phyloP scores from a whole-genome alignment of 2,888 invertebrate species.

The Dryadula phaetusa region DNA sequence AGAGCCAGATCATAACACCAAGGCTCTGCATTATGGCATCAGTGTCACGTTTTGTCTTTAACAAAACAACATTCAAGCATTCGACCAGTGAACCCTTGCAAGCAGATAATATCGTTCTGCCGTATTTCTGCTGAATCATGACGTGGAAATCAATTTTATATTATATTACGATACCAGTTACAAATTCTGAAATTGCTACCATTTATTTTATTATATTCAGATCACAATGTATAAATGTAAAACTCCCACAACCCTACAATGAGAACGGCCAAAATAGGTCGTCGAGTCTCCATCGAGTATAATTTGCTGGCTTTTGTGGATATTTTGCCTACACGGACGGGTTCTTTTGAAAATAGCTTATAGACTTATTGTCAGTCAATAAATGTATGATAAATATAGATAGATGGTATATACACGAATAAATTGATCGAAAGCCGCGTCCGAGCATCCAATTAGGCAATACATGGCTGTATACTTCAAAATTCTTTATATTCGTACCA shows the following conservation, averaged over 20 bases:
- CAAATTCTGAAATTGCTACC: background rate
- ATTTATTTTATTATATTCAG: slow-evolving; percentile 22
- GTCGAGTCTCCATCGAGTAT: slow-evolving; percentile 14
- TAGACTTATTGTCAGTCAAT: slow-evolving; percentile 18
- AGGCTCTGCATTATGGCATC: too few relatives aligned
- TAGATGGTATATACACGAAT: slow-evolving; percentile 4
- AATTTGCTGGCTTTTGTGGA: slow-evolving; percentile 23
- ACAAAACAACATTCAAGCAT: background rate
- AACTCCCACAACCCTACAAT: slow-evolving; percentile 7
- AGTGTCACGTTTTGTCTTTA: background rate
- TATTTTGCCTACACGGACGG: background rate
- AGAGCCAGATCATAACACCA: too few relatives aligned
- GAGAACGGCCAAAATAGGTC: slow-evolving; percentile 19
- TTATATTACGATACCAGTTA: slow-evolving; percentile 7
- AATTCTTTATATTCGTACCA: slow-evolving; percentile 19
- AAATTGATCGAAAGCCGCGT: slow-evolving; percentile 10
- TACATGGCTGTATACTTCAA: slow-evolving; percentile 17
- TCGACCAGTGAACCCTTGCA: background rate
- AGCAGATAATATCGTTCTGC: background rate
- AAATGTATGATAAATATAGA: slow-evolving; percentile 17
- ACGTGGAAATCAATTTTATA: background rate
- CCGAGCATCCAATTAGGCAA: slow-evolving; percentile 24
- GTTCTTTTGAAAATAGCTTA: slow-evolving; percentile 21
- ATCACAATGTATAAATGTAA: slow-evolving; percentile 17
- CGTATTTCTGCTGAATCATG: background rate